Conservation (phyloP, 2,797 vertebrate species). For the Botia almorhae region DNA sequence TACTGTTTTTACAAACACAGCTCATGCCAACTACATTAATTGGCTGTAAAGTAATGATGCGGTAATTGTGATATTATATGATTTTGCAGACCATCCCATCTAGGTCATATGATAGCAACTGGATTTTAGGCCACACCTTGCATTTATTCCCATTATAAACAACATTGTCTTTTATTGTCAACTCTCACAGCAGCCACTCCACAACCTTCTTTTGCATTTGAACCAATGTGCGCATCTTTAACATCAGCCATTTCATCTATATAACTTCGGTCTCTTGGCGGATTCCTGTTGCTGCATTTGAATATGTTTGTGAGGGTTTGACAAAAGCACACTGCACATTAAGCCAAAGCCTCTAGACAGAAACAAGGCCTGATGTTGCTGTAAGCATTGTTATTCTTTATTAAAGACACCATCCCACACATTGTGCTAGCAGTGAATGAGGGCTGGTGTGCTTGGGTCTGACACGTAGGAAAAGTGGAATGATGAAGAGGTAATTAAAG, state of each 20-base stretch:
- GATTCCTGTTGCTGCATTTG: conserved; percentile 6
- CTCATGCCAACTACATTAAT: neutral
- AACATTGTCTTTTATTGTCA: no score
- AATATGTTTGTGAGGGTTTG: conserved; percentile 23
- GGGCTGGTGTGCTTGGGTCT: conserved; percentile 67
- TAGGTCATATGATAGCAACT: no score
- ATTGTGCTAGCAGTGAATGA: conserved; percentile 59
- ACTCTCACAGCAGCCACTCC: no score
- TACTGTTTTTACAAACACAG: neutral
- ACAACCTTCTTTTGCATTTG: no score
- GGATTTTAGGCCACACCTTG: no score
- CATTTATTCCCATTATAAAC: no score
- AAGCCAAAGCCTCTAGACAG: conserved; percentile 20
- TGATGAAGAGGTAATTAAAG: conserved; percentile 91
- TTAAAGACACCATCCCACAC: conserved; percentile 50
- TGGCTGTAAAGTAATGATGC: neutral
- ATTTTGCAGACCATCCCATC: neutral
- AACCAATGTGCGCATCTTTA: no score
- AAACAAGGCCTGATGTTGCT: conserved; percentile 14
- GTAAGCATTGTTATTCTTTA: conserved; percentile 42
- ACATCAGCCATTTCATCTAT: neutral
- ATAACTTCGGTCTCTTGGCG: conserved; percentile 19
- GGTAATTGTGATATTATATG: neutral
- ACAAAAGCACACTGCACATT: conserved; percentile 24
- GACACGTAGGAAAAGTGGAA: conserved; percentile 76